Percentiles rank a stretch among this genome's conserved stretches.
Conservation (phyloP, 1,140 invertebrate genomes). For the Idris sp. region DNA sequence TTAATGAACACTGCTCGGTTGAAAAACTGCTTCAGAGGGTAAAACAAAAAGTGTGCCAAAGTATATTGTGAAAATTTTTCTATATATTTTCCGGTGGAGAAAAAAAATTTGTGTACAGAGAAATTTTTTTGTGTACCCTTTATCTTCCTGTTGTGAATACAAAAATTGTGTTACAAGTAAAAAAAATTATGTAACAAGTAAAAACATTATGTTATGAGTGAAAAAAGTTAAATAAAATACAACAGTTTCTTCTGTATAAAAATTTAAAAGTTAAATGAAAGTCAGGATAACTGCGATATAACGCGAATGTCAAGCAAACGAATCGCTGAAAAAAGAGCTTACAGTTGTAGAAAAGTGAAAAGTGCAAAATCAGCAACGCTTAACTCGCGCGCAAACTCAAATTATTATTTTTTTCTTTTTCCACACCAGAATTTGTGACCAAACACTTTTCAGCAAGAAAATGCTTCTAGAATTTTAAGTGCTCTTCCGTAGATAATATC, state of each 20-base stretch:
- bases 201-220: too few species aligned
- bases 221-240: too few species aligned
- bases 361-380: constrained; percentile 53
- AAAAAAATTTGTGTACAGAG: too few species aligned
- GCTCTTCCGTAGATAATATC: constrained; percentile 29
- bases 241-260: too few species aligned
- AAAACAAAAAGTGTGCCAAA: too few species aligned
- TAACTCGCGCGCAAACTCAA: constrained; percentile 55
- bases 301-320: constrained; percentile 28
- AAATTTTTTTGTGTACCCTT: too few species aligned
- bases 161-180: too few species aligned
- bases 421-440: constrained; percentile 40
- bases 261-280: constrained; percentile 17
- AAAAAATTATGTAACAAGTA: too few species aligned
- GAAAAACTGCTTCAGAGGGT: too few species aligned
- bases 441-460: constrained; percentile 51
- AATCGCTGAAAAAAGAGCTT: constrained; percentile 42
- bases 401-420: constrained; percentile 62
- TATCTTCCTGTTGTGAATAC: too few species aligned
- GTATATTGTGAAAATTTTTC: too few species aligned
- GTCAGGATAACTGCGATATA: constrained; percentile 27
- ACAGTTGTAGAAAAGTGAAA: constrained; percentile 42
- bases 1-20: constrained; percentile 31
- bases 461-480: constrained; percentile 51
- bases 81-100: too few species aligned